phyloP scores from a whole-genome alignment of 1,140 invertebrate species.

The Drosophila sturtevanti region DNA sequence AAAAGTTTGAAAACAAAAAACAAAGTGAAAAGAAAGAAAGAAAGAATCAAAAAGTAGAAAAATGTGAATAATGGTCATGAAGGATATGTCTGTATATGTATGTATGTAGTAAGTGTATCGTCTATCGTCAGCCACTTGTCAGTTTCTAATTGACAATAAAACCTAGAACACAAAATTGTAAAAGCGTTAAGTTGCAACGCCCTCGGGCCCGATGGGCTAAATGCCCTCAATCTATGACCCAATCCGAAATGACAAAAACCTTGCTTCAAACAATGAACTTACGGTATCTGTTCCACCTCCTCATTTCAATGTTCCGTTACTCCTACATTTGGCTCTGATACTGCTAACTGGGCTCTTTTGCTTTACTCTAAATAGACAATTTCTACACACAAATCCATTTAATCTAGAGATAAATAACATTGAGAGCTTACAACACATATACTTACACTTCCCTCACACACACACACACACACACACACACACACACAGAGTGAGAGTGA shows the following conservation, averaged over 20 bases:
- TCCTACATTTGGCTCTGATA: neutral
- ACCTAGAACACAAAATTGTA: conserved; percentile 24
- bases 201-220: conserved; percentile 25
- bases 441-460: neutral
- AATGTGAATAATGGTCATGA: neutral
- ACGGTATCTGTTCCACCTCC: conserved; percentile 18
- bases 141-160: conserved; percentile 57
- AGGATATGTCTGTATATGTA: neutral
- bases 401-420: conserved; percentile 81
- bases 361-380: conserved; percentile 73
- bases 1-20: conserved; percentile 7
- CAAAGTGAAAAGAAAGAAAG: conserved; percentile 6
- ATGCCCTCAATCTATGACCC: neutral
- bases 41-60: neutral
- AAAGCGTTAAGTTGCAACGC: conserved; percentile 11
- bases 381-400: conserved; percentile 80
- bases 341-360: conserved; percentile 12
- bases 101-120: no score
- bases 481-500: neutral
- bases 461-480: neutral
- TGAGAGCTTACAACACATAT: conserved; percentile 38
- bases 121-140: conserved; percentile 47
- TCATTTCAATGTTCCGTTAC: neutral
- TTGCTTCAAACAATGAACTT: conserved; percentile 75
- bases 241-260: neutral